Evolutionary conservation across 2,888 invertebrate species (phyloP), one percentile per base, ranked within the genome.

Genomic region (Ornithoptera alexandrae): DNA sequence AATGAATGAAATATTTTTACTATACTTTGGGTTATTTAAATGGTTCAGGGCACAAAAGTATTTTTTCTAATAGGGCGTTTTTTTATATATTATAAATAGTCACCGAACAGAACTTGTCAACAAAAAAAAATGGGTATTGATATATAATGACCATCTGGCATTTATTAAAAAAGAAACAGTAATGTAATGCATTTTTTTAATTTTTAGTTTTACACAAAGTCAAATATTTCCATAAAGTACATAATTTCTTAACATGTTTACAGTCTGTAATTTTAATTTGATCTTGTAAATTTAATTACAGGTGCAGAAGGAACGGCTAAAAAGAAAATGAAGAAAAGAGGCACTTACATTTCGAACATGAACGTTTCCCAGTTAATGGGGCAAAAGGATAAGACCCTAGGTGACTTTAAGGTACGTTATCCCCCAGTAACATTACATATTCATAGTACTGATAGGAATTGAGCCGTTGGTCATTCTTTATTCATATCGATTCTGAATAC

Each of bases 331-430:
- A 93, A 94, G 87, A 94, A 94, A 84, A 89, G 94, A 74, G 88
- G 93, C 62, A 92, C 94, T 71, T 93, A 94, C 75, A 93, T 93
- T 82, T 88, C 93, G 70, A 94, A 94, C 73, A 93, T 94, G 79
- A 94, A 94, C 76, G 94, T 95, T 69, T 94, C 95, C 68, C 95
- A 95, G 84, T 87, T 95, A 77, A 90, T 95, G 89, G 94, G 94
- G 73, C 95, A 95, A 79, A 92, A 94, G 77, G 95, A 95, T 81
- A 93, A 94, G 81, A 83, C 94, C 75, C 89, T 83, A 84, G 91
- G 79, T 88, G 94, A 88, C 84, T 92, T 83, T 84, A 93, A 85
- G 89, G 92, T 91, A 87, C 72, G 81, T 77, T 75, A 72, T 62
- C 60, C 69, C 70, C 57, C 61, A 65, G 20, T 69, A 64, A 22